Evolutionary conservation across 2,113 vertebrate species (phyloP).

Genomic region (Strigops habroptila): DNA sequence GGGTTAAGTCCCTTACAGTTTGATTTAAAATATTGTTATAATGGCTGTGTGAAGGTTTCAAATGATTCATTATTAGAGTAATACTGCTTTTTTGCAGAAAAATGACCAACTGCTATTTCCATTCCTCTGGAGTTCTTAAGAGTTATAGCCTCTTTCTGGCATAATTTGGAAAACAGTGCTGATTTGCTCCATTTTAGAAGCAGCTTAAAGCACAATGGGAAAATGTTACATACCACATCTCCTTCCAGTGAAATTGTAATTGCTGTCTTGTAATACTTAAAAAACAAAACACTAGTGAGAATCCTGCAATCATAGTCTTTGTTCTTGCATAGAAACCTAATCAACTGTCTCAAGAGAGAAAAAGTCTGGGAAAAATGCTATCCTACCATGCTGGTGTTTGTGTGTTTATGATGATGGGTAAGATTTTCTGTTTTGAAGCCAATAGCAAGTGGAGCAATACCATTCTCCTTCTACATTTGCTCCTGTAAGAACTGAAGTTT

Average conservation of each 20-base stretch:
- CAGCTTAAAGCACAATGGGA: background rate
- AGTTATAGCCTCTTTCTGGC: slow-evolving; percentile 1
- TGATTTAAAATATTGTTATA: slow-evolving; percentile 11
- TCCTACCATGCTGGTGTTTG: background rate
- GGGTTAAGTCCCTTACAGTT: background rate
- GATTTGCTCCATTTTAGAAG: background rate
- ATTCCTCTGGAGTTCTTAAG: background rate
- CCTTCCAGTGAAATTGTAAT: background rate
- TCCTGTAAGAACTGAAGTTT: background rate
- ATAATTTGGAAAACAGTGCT: slow-evolving; percentile 20
- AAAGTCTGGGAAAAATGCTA: background rate
- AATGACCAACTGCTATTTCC: background rate
- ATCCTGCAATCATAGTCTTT: background rate
- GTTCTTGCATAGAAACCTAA: background rate
- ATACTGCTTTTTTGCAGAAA: background rate
- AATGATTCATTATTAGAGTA: slow-evolving; percentile 2
- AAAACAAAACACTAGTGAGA: background rate
- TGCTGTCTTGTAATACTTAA: background rate
- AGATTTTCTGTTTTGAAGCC: background rate
- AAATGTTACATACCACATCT: background rate
- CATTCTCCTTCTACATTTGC: background rate
- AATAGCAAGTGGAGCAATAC: background rate
- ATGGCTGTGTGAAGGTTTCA: background rate
- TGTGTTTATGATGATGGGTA: background rate
- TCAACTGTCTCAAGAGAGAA: background rate